Conservation (phyloP, 2,797 vertebrate genomes). For the Danio kyathit region DNA sequence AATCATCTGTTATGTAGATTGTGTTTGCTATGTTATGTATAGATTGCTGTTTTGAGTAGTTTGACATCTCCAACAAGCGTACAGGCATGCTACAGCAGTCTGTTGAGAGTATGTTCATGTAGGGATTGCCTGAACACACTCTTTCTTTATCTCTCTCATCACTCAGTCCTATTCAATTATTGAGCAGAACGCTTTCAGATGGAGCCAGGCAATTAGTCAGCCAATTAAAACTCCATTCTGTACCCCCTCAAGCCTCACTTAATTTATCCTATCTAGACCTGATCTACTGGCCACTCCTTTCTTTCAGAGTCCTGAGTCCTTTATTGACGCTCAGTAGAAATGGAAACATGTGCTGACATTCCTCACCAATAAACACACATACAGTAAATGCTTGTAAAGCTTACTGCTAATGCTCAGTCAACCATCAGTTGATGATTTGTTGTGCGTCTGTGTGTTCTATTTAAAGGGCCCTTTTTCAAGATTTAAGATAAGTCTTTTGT, state of each 20-base stretch:
- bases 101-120: constrained; percentile 31
- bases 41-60: not conserved
- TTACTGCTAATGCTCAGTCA: not conserved
- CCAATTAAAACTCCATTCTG: constrained; percentile 59
- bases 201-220: constrained; percentile 57
- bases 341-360: not conserved
- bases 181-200: constrained; percentile 50
- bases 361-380: not conserved
- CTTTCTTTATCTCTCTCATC: constrained; percentile 50
- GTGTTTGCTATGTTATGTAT: not conserved
- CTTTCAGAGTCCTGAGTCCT: constrained; percentile 34
- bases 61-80: constrained; percentile 20
- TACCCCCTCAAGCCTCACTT: constrained; percentile 25
- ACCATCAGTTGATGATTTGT: not conserved
- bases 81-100: not conserved
- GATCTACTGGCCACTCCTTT: constrained; percentile 30
- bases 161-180: constrained; percentile 50
- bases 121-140: constrained; percentile 26
- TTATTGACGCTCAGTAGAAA: constrained; percentile 26
- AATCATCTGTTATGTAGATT: not conserved
- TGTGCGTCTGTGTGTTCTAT: not conserved
- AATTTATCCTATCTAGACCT: constrained; percentile 40
- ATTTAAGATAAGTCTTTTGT: too few species aligned
- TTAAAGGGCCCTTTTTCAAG: too few species aligned
- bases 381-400: not conserved